Base-by-base conservation (phyloP, 2,113 vertebrate genomes). In the Symphodus melops region DNA sequence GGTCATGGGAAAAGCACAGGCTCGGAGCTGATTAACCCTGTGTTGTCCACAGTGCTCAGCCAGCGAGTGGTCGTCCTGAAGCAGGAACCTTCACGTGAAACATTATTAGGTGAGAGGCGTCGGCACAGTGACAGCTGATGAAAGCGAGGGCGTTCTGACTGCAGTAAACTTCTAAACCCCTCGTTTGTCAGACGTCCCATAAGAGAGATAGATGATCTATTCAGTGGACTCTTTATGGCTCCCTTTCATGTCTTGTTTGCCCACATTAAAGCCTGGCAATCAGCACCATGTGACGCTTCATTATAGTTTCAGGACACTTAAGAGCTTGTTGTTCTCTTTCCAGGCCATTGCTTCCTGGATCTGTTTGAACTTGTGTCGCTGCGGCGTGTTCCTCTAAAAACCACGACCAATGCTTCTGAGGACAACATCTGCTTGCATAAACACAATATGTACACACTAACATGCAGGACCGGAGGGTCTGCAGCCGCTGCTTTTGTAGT, bases 1-100 rank as follows among this genome's bases (percentile, higher is more conserved):
- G 90, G 90, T 90, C 92, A 89, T 91, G 91, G 88, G 90, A 93
- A 93, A 88, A 56, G 79, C 77, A 56, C 81, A 23, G 81, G 72
- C 72, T 53, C 71, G 59, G 72, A 17, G n/a, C 21, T 67, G 68
- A 81, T 84, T 88, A 90, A 90, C 88, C 82, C 89, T 87, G 44
- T 33, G 77, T 67, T 77, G 10, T 46, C 72, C 77, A 66, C 53
- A 20, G 71, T 53, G 68, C 42, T 20, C 9, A 19, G 25, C 25
- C 25, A 4, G 25, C 2, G 25, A 25, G 25, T 25, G 2, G 2
- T 25, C 25, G 2, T 25, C 25, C 5, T 37, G 39, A 44, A 42
- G 48, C 58, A 66, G 36, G 21, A 65, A 48, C 59, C 33, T 63
- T 9, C 19, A 25, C 21, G 21, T 53, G 53, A 52, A 37, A 16